Base-by-base conservation (phyloP, 2,113 vertebrate genomes). In the Microtus oregoni region DNA sequence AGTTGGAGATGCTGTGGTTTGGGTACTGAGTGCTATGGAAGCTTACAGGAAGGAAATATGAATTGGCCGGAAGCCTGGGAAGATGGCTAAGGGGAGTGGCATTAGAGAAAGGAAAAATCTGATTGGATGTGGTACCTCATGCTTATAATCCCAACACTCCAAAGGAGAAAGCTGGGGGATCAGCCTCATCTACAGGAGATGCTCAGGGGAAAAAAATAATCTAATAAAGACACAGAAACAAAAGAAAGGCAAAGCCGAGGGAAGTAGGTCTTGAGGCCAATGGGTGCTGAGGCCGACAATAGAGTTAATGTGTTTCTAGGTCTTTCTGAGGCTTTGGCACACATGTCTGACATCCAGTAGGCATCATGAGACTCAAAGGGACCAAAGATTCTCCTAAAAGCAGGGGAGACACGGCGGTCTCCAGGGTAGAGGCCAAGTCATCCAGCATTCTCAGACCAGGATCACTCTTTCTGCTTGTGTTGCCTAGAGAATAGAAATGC, bases 11-110 rank as follows among this genome's bases (percentile, higher is more conserved):
- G 75, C 30, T n/a, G 24, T 41, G 72, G 32, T 47, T 65, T 92
- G 61, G 32, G 41, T 38, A 3, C 26, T 3, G 32, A 50, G 35
- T 38, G 15, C 22, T 15, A 2, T 7, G 14, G 78, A 67, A 65
- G 67, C 38, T 88, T 55, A 24, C 55, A 2, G 19, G 75, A 35
- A 79, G 58, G 68, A 50, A 79, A 9, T 1, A 1, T 1, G 24
- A 55, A 12, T 26, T 11, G 14, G 63, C 68, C n/a, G 24, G 41
- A 58, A 30, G 0, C 1, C 0, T 1, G 3, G 61, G 89, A 70
- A 86, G 47, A 35, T 82, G 77, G n/a, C n/a, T 3, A n/a, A 35
- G n/a, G 47, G 4, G n/a, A 38, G 82, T 50, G 82, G 26, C 35
- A 19, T 30, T 61, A 67, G 77, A 76, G 32, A 65, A 58, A 4